Evolutionary conservation across 1,140 invertebrate species (phyloP).

Genomic region (Ooceraea biroi): DNA sequence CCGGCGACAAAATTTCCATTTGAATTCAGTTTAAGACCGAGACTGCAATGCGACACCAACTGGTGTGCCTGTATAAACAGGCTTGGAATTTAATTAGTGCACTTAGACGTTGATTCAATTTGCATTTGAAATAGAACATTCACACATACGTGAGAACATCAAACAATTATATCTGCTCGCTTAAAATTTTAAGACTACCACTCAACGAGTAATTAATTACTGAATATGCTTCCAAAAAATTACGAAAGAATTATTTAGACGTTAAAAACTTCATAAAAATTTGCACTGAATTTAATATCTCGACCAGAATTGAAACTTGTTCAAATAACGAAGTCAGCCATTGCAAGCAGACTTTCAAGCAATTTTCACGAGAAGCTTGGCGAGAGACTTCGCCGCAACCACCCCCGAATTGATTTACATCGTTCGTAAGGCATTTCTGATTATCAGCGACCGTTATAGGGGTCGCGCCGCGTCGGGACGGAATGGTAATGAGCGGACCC

Average conservation of each 20-base stretch:
- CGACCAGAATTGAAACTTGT: background rate
- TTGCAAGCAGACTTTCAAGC: background rate
- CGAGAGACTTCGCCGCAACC: background rate
- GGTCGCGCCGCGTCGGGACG: conserved; percentile 20
- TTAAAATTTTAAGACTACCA: background rate
- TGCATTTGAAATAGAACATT: background rate
- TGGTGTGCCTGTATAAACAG: too few relatives aligned
- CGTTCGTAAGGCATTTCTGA: conserved; percentile 61
- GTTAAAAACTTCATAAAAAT: background rate
- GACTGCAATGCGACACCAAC: background rate
- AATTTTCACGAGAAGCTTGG: background rate
- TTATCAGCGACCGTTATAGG: conserved; percentile 70
- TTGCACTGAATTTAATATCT: background rate
- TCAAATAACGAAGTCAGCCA: background rate
- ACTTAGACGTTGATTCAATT: too few relatives aligned
- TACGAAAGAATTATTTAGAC: background rate
- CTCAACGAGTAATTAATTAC: background rate
- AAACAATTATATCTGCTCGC: background rate
- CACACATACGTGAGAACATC: background rate
- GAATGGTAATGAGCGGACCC: conserved; percentile 70
- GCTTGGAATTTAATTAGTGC: too few relatives aligned
- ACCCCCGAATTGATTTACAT: conserved; percentile 62
- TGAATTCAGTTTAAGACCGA: background rate
- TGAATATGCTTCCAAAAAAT: background rate
- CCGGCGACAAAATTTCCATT: background rate